These are phyloP conservation scores for Scotopteryx bipunctaria DNA, from an alignment of 2,888 invertebrate genomes.

Conservation along the genomic window DNA sequence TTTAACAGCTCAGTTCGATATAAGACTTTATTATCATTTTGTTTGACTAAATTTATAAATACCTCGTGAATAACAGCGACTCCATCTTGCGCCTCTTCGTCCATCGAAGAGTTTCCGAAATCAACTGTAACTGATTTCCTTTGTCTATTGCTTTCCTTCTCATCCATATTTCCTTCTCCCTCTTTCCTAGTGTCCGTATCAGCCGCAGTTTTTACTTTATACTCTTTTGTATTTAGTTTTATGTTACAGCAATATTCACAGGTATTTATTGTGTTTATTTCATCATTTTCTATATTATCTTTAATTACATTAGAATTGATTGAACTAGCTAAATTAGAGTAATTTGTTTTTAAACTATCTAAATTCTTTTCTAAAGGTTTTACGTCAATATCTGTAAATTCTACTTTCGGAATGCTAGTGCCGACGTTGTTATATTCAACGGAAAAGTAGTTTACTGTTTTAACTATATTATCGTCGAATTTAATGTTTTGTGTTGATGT, in stretches of 20 bases:
- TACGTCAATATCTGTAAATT: background rate
- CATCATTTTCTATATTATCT: constrained; percentile 1
- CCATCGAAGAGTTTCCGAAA: constrained; percentile 44
- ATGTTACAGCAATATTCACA: constrained; percentile 61
- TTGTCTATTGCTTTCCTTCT: constrained; percentile 27
- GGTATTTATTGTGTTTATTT: constrained; percentile 34
- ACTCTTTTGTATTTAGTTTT: constrained; percentile 39
- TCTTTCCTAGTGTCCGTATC: constrained; percentile 39
- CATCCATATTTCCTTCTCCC: constrained; percentile 35
- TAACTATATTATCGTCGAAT: constrained; percentile 55
- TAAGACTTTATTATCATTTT: too few species aligned
- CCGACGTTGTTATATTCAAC: constrained; percentile 55
- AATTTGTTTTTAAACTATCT: constrained; percentile 3
- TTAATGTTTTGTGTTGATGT: constrained; percentile 56
- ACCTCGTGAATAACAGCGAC: constrained; percentile 57
- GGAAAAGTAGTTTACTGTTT: constrained; percentile 66
- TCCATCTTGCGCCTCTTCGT: constrained; percentile 52
- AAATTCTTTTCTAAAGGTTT: constrained; percentile 1
- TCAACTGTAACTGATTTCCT: constrained; percentile 48
- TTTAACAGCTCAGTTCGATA: too few species aligned
- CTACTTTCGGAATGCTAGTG: background rate
- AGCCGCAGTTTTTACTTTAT: constrained; percentile 56
- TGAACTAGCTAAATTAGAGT: constrained; percentile 8
- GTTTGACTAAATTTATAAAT: constrained; percentile 37
- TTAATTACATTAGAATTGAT: constrained; percentile 14